Base-by-base conservation (phyloP, 2,888 invertebrate species). In the Dynastes hyllus region DNA sequence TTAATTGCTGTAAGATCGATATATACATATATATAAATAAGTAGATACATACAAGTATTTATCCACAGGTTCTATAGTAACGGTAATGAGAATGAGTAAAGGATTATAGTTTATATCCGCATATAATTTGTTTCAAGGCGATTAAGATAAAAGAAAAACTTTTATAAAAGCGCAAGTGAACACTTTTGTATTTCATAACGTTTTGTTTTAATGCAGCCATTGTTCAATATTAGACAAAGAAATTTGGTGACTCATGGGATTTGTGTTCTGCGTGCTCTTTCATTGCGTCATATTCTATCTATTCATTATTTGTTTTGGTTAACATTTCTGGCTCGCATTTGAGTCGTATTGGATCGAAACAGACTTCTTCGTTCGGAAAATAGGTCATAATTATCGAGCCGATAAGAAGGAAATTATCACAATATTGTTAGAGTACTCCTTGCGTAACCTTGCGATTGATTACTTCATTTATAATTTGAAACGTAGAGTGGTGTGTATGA, bases 211-310 rank as follows among this genome's bases (percentile, higher is more conserved):
- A 40, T 37, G n/a, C 40, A 32, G n/a, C 45, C 22, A 66, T 66
- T 66, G 66, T 40, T 66, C 66, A 40, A 66, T 66, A 40, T 40
- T 66, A 66, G 40, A 66, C 66, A 66, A 66, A 66, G 66, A 40
- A 66, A 40, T 66, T 16, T 37, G 37, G 40, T 66, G 66, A 66
- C 66, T 66, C 66, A 66, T 66, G 5, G 40, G 16, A 40, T 40
- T 66, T 40, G 40, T 37, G 16, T 55, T 32, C 40, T 66, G 45
- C 32, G 37, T 66, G 37, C 40, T 40, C 37, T 22, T 16, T 66
- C 16, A 16, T 66, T 66, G 66, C 66, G 40, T 66, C 40, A 40
- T 40, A 37, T 40, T 40, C 40, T 66, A 13, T 66, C 66, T 8
- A n/a, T 37, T 32, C 16, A 45, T 66, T 63, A 32, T 66, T 40